Evolutionary conservation across 2,888 invertebrate species (phyloP).

Genomic region (Ophion slaviceki): DNA sequence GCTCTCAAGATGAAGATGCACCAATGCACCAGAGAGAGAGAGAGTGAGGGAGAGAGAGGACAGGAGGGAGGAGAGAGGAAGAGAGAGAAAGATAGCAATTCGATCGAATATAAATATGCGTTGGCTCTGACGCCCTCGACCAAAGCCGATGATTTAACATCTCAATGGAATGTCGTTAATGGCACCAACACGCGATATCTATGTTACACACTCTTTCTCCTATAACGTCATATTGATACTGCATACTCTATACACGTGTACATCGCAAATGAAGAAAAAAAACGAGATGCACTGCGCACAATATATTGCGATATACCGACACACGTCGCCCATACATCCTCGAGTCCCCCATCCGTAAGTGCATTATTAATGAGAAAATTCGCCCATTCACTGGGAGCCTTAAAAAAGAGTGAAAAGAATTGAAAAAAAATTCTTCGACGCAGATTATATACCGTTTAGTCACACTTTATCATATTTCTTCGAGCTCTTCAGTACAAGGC

Average conservation of each 20-base stretch:
- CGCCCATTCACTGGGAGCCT: conserved; percentile 31
- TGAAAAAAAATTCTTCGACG: background rate
- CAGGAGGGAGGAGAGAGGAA: background rate
- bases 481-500: conserved; percentile 6
- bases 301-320: conserved; percentile 30
- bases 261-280: conserved; percentile 9
- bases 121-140: conserved; percentile 38
- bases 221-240: background rate
- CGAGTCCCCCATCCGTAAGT: conserved; percentile 27
- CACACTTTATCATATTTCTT: conserved; percentile 28
- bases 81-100: conserved; percentile 29
- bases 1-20: conserved; percentile 6
- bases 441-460: conserved; percentile 34
- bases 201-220: conserved; percentile 22
- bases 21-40: background rate
- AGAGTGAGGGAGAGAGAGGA: background rate
- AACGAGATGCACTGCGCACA: conserved; percentile 18
- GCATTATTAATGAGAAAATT: conserved; percentile 47
- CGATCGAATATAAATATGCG: conserved; percentile 33
- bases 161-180: conserved; percentile 51
- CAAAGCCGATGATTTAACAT: conserved; percentile 51
- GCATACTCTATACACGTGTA: background rate
- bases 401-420: conserved; percentile 20
- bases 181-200: conserved; percentile 37
- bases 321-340: conserved; percentile 28